Conservation (phyloP, 2,113 vertebrate genomes). For the Stegostoma tigrinum region DNA sequence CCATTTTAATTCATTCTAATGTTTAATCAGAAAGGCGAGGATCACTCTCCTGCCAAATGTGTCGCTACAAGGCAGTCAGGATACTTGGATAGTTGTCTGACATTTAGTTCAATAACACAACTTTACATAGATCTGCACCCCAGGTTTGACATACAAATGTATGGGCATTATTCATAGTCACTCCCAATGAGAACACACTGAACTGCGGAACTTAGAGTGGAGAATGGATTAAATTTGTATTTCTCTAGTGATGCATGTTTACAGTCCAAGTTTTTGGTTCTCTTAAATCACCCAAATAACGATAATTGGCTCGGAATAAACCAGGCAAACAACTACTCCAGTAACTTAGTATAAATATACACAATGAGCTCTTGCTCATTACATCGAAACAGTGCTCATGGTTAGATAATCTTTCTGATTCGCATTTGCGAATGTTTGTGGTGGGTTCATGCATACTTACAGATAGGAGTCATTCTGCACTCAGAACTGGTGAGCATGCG, state of each 20-base stretch:
- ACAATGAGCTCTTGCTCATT: not conserved
- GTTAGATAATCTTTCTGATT: not conserved
- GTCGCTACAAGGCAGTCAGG: not conserved
- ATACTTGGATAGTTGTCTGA: not conserved
- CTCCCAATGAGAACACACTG: not conserved
- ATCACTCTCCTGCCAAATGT: not conserved
- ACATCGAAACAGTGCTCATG: not conserved
- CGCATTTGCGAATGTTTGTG: not conserved
- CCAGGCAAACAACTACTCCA: not conserved
- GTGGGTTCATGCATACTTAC: not conserved
- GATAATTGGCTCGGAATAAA: not conserved
- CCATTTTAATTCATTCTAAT: not conserved
- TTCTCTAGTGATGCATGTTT: not conserved
- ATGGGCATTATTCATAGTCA: not conserved
- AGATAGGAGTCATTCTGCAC: not conserved
- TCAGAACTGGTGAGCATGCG: not conserved
- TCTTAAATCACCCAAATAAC: not conserved
- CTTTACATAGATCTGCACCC: not conserved
- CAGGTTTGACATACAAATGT: not conserved
- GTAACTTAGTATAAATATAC: not conserved
- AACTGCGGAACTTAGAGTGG: not conserved
- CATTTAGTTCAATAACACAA: not conserved
- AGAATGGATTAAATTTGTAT: not conserved
- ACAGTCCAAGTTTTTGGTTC: not conserved
- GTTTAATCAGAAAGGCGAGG: not conserved